Percentiles rank a stretch among this genome's conserved stretches.
These are phyloP conservation scores for Charanyca ferruginea DNA, from an alignment of 2,888 invertebrate species.

Conservation along the genomic window DNA sequence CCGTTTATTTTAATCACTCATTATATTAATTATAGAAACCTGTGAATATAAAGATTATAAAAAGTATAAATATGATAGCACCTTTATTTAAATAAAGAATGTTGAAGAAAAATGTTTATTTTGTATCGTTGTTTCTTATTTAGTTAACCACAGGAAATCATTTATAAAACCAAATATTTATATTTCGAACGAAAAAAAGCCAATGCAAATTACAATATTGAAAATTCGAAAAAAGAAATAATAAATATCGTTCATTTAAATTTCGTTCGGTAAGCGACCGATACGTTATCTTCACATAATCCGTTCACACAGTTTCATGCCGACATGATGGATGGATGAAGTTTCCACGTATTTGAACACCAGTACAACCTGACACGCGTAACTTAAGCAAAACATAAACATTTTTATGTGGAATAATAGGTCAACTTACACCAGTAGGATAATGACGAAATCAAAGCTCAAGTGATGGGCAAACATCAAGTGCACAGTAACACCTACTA, in stretches of 20 bases:
- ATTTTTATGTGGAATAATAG: slow-evolving; percentile 36
- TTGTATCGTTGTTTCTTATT: slow-evolving; percentile 14
- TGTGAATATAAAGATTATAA: slow-evolving; percentile 27
- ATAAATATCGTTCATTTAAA: slow-evolving; percentile 46
- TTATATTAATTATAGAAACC: slow-evolving; percentile 39
- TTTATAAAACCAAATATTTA: slow-evolving; percentile 2
- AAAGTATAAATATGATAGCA: slow-evolving; percentile 10
- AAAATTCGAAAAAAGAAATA: slow-evolving; percentile 27
- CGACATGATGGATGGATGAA: slow-evolving; percentile 69
- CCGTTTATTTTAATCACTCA: slow-evolving; percentile 45
- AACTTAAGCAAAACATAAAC: slow-evolving; percentile 22
- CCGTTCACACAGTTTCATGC: slow-evolving; percentile 68
- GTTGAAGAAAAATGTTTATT: slow-evolving; percentile 28
- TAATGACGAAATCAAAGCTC: slow-evolving; percentile 74
- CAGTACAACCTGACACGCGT: slow-evolving; percentile 53
- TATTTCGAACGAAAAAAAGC: slow-evolving; percentile 8
- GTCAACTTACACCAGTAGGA: slow-evolving; percentile 62
- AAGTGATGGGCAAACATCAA: slow-evolving; percentile 70
- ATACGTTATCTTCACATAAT: slow-evolving; percentile 65
- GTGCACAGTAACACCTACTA: slow-evolving; percentile 50
- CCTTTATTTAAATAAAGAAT: slow-evolving; percentile 13
- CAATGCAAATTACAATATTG: slow-evolving; percentile 23
- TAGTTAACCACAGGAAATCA: slow-evolving; percentile 20
- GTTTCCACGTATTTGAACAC: slow-evolving; percentile 67
- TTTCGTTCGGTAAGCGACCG: slow-evolving; percentile 60